phyloP scores from a whole-genome alignment of 1,140 invertebrate genomes.

The Bombus waltoni region DNA sequence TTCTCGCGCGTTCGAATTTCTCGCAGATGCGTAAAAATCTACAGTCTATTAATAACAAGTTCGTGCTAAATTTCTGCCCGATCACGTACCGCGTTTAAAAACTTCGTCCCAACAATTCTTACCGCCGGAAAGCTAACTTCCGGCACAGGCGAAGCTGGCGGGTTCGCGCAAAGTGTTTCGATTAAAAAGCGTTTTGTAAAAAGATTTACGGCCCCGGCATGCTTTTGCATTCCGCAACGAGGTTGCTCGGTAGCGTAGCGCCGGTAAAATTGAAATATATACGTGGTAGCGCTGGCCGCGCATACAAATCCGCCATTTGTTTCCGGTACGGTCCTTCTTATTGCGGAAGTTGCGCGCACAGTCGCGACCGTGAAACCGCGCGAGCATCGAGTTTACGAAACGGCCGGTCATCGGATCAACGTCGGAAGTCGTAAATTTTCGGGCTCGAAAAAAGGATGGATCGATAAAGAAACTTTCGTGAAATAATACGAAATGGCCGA shows the following conservation, averaged over 20 bases:
- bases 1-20: too few relatives aligned
- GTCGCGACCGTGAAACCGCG: slow-evolving; percentile 1
- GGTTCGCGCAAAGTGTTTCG: slow-evolving; percentile 14
- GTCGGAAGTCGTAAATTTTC: slow-evolving; percentile 42
- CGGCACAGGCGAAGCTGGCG: not conserved
- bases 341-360: slow-evolving; percentile 30
- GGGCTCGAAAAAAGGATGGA: too few relatives aligned
- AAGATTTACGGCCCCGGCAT: slow-evolving; percentile 43
- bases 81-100: not conserved
- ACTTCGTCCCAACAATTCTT: not conserved
- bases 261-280: slow-evolving; percentile 50
- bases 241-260: not conserved
- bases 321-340: slow-evolving; percentile 46
- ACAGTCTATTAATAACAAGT: too few relatives aligned
- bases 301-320: slow-evolving; percentile 64
- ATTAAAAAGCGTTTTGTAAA: slow-evolving; percentile 54
- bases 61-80: not conserved
- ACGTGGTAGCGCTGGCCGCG: slow-evolving; percentile 21
- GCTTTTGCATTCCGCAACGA: slow-evolving; percentile 39
- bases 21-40: too few relatives aligned
- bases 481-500: not conserved
- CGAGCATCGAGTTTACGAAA: slow-evolving; percentile 28
- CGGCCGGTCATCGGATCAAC: slow-evolving; percentile 20
- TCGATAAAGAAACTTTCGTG: not conserved
- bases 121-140: not conserved